Evolutionary conservation across 2,113 vertebrate genomes (phyloP).

Genomic region (Spea multiplicata): DNA sequence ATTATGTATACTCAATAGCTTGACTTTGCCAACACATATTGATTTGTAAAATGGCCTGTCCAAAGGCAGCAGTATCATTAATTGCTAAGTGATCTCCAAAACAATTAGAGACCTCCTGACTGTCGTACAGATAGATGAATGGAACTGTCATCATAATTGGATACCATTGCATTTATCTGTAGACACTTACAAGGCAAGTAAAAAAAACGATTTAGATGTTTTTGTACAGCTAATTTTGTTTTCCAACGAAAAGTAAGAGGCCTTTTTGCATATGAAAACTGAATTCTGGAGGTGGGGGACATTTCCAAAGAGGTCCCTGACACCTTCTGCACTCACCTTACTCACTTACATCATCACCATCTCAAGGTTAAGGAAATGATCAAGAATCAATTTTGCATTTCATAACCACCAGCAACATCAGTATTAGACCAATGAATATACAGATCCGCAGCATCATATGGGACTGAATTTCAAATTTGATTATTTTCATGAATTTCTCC

Average conservation of each 20-base stretch:
- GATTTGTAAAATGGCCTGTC: conserved; percentile 55
- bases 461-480: too few relatives aligned
- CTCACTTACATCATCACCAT: background rate
- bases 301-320: conserved; percentile 33
- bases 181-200: conserved; percentile 3
- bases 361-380: too few relatives aligned
- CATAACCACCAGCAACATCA: too few relatives aligned
- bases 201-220: background rate
- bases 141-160: conserved; percentile 58
- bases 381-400: too few relatives aligned
- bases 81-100: conserved; percentile 65
- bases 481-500: too few relatives aligned
- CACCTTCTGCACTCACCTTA: conserved; percentile 48
- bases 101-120: conserved; percentile 60
- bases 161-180: conserved; percentile 34
- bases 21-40: conserved; percentile 55
- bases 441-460: too few relatives aligned
- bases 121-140: conserved; percentile 52
- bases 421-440: too few relatives aligned
- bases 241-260: background rate
- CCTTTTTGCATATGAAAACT: too few relatives aligned
- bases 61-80: conserved; percentile 62
- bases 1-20: conserved; percentile 48
- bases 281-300: background rate
- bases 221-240: background rate